Evolutionary conservation across 35 echinoderm and acorn worm species (phyloP).

Genomic region (Apostichopus parvimensis): DNA sequence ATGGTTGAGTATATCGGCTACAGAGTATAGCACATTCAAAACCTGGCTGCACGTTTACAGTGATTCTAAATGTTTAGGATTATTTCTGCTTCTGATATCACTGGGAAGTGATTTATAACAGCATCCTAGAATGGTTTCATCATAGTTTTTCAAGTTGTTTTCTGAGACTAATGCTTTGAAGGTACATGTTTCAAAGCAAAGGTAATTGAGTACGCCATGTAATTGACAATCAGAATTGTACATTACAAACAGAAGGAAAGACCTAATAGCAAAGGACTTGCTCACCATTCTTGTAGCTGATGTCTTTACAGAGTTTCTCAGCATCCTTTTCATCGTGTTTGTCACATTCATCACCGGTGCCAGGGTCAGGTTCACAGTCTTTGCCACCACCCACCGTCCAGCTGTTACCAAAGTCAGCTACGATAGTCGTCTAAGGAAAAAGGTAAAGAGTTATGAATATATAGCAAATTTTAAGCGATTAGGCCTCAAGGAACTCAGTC

Average conservation of each 20-base stretch:
- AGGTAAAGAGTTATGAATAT: background rate
- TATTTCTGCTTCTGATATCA: too few relatives aligned
- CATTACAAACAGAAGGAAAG: background rate
- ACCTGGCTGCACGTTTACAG: too few relatives aligned
- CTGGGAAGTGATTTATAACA: too few relatives aligned
- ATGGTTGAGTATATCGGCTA: too few relatives aligned
- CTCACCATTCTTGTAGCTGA: constrained; percentile 59
- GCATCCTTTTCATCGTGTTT: constrained; percentile 43
- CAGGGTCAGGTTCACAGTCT: constrained; percentile 41
- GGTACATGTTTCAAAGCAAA: background rate
- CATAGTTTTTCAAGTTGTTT: background rate
- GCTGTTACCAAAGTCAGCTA: constrained; percentile 71
- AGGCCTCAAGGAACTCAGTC: too few relatives aligned
- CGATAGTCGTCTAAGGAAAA: constrained; percentile 36
- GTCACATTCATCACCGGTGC: constrained; percentile 37
- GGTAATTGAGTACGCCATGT: background rate
- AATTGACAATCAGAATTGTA: background rate
- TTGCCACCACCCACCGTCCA: constrained; percentile 62
- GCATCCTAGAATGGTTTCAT: background rate
- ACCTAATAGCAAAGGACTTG: background rate
- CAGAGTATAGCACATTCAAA: too few relatives aligned
- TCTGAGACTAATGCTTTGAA: background rate
- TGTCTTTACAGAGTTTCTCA: constrained; percentile 53
- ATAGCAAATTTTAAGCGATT: background rate
- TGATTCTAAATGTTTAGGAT: too few relatives aligned